Conservation (phyloP, 2,888 invertebrate species). For the Leptopilina myrica region DNA sequence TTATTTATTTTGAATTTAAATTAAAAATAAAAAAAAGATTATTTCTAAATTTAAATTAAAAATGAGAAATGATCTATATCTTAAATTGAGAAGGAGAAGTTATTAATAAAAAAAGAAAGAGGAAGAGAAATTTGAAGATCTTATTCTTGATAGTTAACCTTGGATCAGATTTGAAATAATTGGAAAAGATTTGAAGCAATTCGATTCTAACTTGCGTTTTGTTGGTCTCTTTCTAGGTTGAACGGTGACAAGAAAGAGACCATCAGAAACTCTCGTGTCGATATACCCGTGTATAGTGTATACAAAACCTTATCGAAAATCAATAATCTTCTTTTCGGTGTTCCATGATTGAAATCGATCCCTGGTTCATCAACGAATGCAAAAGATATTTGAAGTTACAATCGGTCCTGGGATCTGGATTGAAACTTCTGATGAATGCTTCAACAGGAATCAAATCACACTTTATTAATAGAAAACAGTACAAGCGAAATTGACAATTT, state of each 20-base stretch:
- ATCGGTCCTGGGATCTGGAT: slow-evolving; percentile 1
- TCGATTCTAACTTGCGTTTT: slow-evolving; percentile 29
- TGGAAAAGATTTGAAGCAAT: slow-evolving; percentile 7
- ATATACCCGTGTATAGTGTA: background rate
- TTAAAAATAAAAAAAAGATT: background rate
- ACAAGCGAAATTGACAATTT: slow-evolving; percentile 43
- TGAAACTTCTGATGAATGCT: slow-evolving; percentile 16
- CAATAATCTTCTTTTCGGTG: slow-evolving; percentile 45
- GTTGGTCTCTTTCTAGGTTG: slow-evolving; percentile 39
- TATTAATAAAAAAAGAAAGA: too few species aligned
- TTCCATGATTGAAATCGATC: slow-evolving; percentile 40
- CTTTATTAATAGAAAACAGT: slow-evolving; percentile 38
- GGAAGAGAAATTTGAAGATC: background rate
- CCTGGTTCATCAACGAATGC: slow-evolving; percentile 30
- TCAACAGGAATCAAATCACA: slow-evolving; percentile 40
- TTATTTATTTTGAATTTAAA: background rate
- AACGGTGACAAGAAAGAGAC: slow-evolving; percentile 29
- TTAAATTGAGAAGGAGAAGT: background rate
- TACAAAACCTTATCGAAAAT: slow-evolving; percentile 44
- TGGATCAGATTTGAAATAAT: slow-evolving; percentile 19
- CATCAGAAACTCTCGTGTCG: slow-evolving; percentile 22
- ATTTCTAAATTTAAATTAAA: background rate
- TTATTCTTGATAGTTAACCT: slow-evolving; percentile 3
- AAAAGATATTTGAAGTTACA: slow-evolving; percentile 19
- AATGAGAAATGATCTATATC: background rate